Evolutionary conservation across 2,113 vertebrate genomes (phyloP), one percentile per base, ranked within the genome.

Genomic region (Dasypus novemcinctus): DNA sequence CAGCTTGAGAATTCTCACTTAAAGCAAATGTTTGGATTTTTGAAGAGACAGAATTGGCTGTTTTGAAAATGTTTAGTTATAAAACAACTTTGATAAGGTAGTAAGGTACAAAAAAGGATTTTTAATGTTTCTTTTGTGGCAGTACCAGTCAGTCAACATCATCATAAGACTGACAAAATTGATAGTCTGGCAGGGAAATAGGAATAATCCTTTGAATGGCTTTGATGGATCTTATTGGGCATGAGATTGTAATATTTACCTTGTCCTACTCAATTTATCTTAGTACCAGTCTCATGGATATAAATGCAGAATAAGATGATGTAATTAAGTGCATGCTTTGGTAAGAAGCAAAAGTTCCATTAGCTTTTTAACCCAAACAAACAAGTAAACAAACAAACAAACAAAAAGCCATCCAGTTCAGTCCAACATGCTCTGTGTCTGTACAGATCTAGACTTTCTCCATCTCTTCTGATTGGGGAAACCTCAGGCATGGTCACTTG

Each of bases 1-100:
- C 31, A 36, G 79, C 75, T 97, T 97, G 68, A 87, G 90, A 95
- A 93, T 90, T 94, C 96, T 79, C n/a, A 54, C 27, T 91, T 89
- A 79, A 94, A 93, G 88, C 84, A 93, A 54, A 21, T 20, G 29
- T 79, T 90, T 97, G 43, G 29, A 85, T 20, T 92, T 66, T 68
- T 79, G n/a, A 94, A 87, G 71, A 96, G 91, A 46, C 1, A 59
- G 33, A 95, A 87, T 66, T 29, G 7, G 64, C 41, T 23, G 59
- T 83, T 76, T 78, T 49, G 87, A 71, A 96, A 97, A 84, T 75
- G 8, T 88, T 93, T 92, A 63, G 66, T 59, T 96, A 63, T 90
- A 80, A 64, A 92, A 84, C 66, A 93, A 91, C 54, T 80, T 87
- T 63, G 46, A 91, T 80, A 43, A 89, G 83, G 21, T 71, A 64